Base-by-base conservation (phyloP, 2,113 vertebrate genomes). In the Cricetomys ansorgei region DNA sequence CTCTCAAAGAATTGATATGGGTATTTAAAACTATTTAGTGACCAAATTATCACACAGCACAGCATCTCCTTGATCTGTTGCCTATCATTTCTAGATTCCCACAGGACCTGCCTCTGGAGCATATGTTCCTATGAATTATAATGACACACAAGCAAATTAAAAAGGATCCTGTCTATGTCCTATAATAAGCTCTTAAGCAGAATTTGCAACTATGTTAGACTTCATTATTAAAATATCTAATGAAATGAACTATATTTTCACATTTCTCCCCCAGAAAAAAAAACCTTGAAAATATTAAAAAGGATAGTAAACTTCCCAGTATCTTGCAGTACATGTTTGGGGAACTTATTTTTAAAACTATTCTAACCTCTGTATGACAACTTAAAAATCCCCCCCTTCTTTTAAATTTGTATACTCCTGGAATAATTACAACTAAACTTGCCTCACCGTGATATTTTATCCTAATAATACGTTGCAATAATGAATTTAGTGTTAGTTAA, bases 151-250 rank as follows among this genome's bases (percentile, higher is more conserved):
- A 84, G 29, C 29, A 84, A 72, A 89, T 55, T 79, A 70, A 72
- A 75, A 91, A 43, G 48, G 83, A 64, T 27, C 86, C 15, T 37
- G 27, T 50, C 1, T 50, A 29, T 91, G 34, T 23, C 80, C 5
- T 73, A 37, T 86, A 17, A 21, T 48, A 90, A 91, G 81, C 27
- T 73, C 34, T 80, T 57, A 48, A 73, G 79, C 16, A 69, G 59
- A 92, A 89, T 86, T 65, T 65, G 43, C 62, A 86, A 85, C 13
- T 9, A 15, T 23, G 75, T 87, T 72, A 93, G 79, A 70, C 29
- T 91, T 92, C 53, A 89, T 95, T 93, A 93, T 50, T 92, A 88
- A 95, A 93, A 95, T 92, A 89, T 76, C 62, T 75, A 87, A 5
- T 89, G 27, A 93, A 59, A 83, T 48, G 9, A 90, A 96, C 89